Percentiles rank a stretch among this genome's conserved stretches.
phyloP scores from a whole-genome alignment of 2,888 invertebrate species.

The Xestia c-nigrum region DNA sequence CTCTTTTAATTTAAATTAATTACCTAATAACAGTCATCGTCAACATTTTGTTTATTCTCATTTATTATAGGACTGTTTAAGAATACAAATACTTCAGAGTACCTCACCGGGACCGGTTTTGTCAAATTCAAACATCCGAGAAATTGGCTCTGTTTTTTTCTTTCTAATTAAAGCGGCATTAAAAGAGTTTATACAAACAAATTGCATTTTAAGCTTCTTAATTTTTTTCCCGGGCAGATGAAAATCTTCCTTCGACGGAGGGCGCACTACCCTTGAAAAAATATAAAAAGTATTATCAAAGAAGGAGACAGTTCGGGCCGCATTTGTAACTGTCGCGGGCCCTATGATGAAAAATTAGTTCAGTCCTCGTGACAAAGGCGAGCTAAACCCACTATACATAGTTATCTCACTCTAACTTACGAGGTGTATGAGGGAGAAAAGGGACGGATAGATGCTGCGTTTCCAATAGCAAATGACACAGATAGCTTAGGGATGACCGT shows the following conservation, averaged over 20 bases:
- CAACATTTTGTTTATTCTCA: background rate
- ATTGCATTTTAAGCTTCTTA: slow-evolving; percentile 87
- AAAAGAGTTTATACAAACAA: slow-evolving; percentile 82
- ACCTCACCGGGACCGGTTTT: slow-evolving; percentile 25
- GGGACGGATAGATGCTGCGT: slow-evolving; percentile 81
- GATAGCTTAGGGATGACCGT: slow-evolving; percentile 91
- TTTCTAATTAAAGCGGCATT: slow-evolving; percentile 78
- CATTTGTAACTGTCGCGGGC: slow-evolving; percentile 91
- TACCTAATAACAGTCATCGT: background rate
- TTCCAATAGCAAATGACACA: slow-evolving; percentile 90
- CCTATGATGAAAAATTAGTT: slow-evolving; percentile 91
- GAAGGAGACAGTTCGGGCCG: slow-evolving; percentile 90
- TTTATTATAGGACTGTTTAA: background rate
- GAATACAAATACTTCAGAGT: slow-evolving; percentile 11
- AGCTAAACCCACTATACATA: slow-evolving; percentile 87
- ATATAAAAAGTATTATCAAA: slow-evolving; percentile 91
- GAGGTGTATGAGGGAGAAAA: slow-evolving; percentile 70
- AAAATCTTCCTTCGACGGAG: slow-evolving; percentile 88
- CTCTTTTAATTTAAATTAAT: too few relatives aligned
- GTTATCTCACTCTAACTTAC: slow-evolving; percentile 82
- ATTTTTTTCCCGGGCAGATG: slow-evolving; percentile 84
- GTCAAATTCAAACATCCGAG: slow-evolving; percentile 48
- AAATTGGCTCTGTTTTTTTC: slow-evolving; percentile 63
- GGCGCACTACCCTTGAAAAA: slow-evolving; percentile 89
- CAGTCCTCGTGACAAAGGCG: slow-evolving; percentile 90